Percentiles rank a stretch among this genome's conserved stretches.
phyloP scores from a whole-genome alignment of 2,797 vertebrate genomes.

The Artibeus jamaicensis region DNA sequence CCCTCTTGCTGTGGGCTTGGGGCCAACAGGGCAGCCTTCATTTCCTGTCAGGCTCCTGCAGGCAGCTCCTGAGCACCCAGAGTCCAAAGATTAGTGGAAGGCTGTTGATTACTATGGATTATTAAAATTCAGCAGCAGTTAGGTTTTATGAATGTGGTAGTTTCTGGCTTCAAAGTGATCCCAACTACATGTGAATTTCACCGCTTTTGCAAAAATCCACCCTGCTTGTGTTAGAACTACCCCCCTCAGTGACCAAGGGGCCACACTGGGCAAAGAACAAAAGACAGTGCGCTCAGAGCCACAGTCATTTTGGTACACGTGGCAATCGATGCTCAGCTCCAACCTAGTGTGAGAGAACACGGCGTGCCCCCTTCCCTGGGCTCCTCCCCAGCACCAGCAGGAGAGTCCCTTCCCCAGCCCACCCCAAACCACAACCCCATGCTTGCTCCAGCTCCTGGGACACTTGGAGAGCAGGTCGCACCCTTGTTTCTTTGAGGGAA shows the following conservation, averaged over 20 bases:
- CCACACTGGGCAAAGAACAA: background rate
- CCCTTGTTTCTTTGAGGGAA: background rate
- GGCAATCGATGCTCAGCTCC: background rate
- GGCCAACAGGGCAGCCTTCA: background rate
- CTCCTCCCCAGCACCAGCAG: background rate
- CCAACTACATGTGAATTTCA: background rate
- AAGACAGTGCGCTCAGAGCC: background rate
- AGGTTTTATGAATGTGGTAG: background rate
- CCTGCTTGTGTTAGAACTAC: background rate
- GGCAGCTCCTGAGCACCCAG: background rate
- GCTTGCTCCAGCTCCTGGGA: background rate
- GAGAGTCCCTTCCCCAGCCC: background rate
- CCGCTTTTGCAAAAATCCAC: background rate
- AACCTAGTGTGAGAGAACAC: too few species aligned
- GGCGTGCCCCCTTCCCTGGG: background rate
- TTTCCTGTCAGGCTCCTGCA: background rate
- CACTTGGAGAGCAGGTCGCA: background rate
- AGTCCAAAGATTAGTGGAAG: conserved; percentile 52
- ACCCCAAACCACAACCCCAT: background rate
- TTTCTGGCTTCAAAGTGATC: background rate
- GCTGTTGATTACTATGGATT: background rate
- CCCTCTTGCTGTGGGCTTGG: background rate
- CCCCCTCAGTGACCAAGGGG: background rate
- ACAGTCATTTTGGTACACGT: background rate
- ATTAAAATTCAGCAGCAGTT: background rate